Conservation (phyloP, 2,888 invertebrate genomes). For the Listrodromus nycthemerus region DNA sequence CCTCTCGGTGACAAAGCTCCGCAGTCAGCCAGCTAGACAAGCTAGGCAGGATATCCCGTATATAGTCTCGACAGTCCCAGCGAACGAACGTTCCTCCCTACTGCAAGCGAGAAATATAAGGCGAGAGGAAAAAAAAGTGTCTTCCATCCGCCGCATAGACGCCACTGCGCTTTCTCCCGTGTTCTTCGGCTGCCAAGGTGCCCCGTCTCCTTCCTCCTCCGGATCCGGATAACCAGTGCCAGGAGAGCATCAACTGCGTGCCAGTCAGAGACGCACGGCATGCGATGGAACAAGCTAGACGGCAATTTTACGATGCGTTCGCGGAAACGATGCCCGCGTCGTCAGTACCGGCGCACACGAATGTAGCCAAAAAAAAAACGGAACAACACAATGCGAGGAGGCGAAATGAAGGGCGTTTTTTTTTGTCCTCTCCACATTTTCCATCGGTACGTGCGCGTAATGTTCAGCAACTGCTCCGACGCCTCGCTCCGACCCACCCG, state of each 20-base stretch:
- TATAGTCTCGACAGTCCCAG: conserved; percentile 21
- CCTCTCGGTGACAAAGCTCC: conserved; percentile 32
- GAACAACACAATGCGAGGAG: neutral
- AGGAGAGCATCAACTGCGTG: conserved; percentile 25
- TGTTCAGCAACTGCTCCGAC: neutral
- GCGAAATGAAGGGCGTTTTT: conserved; percentile 10
- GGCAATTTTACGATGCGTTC: conserved; percentile 54
- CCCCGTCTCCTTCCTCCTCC: conserved; percentile 14
- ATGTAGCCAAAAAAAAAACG: conserved; percentile 1
- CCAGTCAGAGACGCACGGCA: conserved; percentile 23
- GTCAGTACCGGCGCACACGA: neutral
- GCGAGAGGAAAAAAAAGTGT: conserved; percentile 21
- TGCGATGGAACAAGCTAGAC: conserved; percentile 44
- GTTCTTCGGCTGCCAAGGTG: conserved; percentile 32
- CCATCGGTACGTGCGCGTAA: conserved; percentile 16
- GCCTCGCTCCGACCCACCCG: conserved; percentile 13
- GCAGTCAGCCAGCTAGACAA: conserved; percentile 39
- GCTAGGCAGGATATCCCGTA: conserved; percentile 32
- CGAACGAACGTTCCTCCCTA: conserved; percentile 12
- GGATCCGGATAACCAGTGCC: conserved; percentile 30
- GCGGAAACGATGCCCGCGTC: conserved; percentile 43
- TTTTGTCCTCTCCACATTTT: conserved; percentile 4
- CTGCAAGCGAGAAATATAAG: conserved; percentile 23
- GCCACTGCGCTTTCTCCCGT: conserved; percentile 47
- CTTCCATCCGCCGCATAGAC: conserved; percentile 40